Evolutionary conservation across 2,113 vertebrate genomes (phyloP).

Genomic region (Phainopepla nitens): DNA sequence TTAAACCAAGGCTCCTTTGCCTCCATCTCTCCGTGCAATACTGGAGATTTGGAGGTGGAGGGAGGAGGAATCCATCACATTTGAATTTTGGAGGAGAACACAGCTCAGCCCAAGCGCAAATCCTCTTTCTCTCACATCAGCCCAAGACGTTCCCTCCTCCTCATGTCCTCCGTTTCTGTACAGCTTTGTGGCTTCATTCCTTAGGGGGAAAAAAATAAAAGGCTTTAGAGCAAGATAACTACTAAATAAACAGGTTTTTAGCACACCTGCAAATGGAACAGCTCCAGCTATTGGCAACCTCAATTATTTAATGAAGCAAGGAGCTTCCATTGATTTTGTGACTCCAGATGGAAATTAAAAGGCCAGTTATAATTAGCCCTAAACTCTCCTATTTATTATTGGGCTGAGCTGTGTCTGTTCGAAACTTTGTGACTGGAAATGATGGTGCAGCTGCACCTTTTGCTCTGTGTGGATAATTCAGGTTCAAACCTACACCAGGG

Average conservation of each 20-base stretch:
- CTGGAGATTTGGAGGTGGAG: not conserved
- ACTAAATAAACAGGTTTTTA: not conserved
- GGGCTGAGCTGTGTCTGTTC: not conserved
- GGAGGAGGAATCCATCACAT: not conserved
- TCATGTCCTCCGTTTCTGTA: not conserved
- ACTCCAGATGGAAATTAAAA: slow-evolving; percentile 35
- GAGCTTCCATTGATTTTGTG: slow-evolving; percentile 50
- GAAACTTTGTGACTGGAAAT: not conserved
- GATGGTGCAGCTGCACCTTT: not conserved
- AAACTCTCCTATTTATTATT: slow-evolving; percentile 6
- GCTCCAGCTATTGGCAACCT: not conserved
- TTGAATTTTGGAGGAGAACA: not conserved
- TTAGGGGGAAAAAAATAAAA: not conserved
- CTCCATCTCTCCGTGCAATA: too few species aligned
- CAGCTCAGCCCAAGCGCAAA: not conserved
- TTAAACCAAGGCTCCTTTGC: not conserved
- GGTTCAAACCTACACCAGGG: not conserved
- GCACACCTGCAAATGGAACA: not conserved
- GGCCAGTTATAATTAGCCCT: slow-evolving; percentile 37
- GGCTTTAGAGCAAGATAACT: not conserved
- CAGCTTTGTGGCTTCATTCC: not conserved
- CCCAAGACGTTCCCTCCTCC: not conserved
- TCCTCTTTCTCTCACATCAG: not conserved
- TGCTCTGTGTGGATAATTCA: not conserved
- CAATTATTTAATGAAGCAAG: slow-evolving; percentile 52